Evolutionary conservation across 1,140 invertebrate genomes (phyloP), one percentile per base, ranked within the genome.

Genomic region (Micrasema longulum): DNA sequence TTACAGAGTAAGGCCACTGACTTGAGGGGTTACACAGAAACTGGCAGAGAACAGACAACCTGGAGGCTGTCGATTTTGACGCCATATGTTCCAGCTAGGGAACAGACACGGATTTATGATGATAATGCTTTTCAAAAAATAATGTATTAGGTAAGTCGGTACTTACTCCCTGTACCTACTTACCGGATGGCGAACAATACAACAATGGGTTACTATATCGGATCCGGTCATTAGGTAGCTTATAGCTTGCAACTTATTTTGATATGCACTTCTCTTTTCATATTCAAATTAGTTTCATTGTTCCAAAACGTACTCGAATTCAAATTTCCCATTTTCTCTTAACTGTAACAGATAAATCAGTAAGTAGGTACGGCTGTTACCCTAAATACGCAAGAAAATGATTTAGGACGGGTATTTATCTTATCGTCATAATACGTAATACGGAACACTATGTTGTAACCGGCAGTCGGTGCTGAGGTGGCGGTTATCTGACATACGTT

Each of bases 201-300:
- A 66, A 68, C 65, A 68, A 68, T 68, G 20, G 65, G 12, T 22
- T 26, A 26, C 16, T 12, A 23, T 41, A 62, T 62, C 63, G 23
- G 45, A 35, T 20, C 35, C 31, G n/a, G n/a, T 22, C 31, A 45
- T 26, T 14, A 36, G 65, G 18, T 53, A 53, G 48, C 52, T 31
- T 7, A 31, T 31, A 31, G 7, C 26, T 31, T 68, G 48, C 47
- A 20, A 36, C 47, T 52, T 38, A 38, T 43, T 64, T 43, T 26
- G 22, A 43, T 38, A 43, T 68, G 65, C 65, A 57, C 65, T 52
- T 52, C 65, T 41, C 52, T 45, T 68, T 68, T 68, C 65, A 68
- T 68, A 68, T 68, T 68, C 65, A 55, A 68, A 68, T 68, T n/a
- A 22, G 65, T 12, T 10, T 23, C 16, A 68, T 68, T 68, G 65